Evolutionary conservation across 2,797 vertebrate genomes (phyloP), one percentile per base, ranked within the genome.

Genomic region (Orientallactaga sibirica): DNA sequence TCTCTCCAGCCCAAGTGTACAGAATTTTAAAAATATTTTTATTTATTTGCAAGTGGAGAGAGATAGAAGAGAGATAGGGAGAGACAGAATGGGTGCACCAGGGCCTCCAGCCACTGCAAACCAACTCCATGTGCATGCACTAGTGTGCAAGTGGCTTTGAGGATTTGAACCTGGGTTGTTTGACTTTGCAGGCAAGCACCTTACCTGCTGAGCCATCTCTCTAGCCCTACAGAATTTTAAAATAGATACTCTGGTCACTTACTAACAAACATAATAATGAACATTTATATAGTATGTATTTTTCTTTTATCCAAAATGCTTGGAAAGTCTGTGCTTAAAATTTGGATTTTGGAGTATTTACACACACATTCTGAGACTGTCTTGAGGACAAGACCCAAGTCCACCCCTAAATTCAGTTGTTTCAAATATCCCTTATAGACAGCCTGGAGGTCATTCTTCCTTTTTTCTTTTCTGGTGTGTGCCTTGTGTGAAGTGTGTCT

Each of bases 181-280:
- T 29, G 16, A 14, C 20, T 66, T 66, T 20, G 20, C 8, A 66
- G 64, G 20, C 20, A 24, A 24, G 64, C 24, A 7, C 48, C 48
- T 48, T 48, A 48, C 8, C n/a, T 48, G n/a, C 22, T 67, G 41
- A 48, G 48, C 48, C 48, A 48, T 48, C 48, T 48, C 48, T 48
- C 48, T 10, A 48, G 48, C 48, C 48, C 48, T 48, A 48, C 48
- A 48, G 48, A 48, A 48, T 48, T 58, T 58, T 58, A 58, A 58
- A 91, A 20, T 58, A 74, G 55, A 91, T 16, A 61, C 10, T 91
- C 70, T 82, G 27, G 29, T 88, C 61, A 73, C 20, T 41, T 67
- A 91, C 85, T 62, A 87, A 90, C 52, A 90, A 85, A 90, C 80
- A 64, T 29, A 88, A 55, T 15, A 89, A 89, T 67, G 10, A 62